These are phyloP conservation scores for Heloderma charlesbogerti DNA, from an alignment of 2,113 vertebrate species.

Conservation along the genomic window DNA sequence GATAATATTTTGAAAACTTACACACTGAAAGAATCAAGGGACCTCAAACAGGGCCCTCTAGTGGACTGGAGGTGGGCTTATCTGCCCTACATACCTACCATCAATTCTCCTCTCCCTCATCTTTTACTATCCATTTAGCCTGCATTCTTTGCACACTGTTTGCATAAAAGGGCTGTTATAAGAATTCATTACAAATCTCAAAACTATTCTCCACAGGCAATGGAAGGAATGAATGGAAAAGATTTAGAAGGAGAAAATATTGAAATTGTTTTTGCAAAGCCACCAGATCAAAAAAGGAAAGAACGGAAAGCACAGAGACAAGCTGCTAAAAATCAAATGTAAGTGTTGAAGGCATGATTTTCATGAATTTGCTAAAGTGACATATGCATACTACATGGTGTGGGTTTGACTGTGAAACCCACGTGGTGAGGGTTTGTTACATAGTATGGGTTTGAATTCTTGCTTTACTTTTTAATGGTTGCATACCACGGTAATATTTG, in stretches of 20 bases:
- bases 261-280: slow-evolving; percentile 98
- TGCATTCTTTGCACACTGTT: neutral
- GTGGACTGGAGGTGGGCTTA: neutral
- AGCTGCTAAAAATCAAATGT: slow-evolving; percentile 96
- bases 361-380: neutral
- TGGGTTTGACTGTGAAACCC: neutral
- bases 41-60: neutral
- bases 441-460: neutral
- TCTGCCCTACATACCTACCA: neutral
- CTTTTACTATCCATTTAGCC: neutral
- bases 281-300: slow-evolving; percentile 98
- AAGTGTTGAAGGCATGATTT: slow-evolving; percentile 70
- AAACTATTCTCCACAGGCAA: slow-evolving; percentile 83
- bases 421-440: neutral
- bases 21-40: neutral
- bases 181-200: slow-evolving; percentile 59
- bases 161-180: neutral
- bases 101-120: neutral
- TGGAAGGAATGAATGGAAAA: slow-evolving; percentile 98
- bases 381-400: slow-evolving; percentile 38
- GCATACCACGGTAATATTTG: neutral
- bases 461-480: neutral
- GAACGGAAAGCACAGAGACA: slow-evolving; percentile 98
- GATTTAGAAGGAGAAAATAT: slow-evolving; percentile 96
- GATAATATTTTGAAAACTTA: neutral